phyloP scores from a whole-genome alignment of 2,888 invertebrate species.

The Venusia cambrica region DNA sequence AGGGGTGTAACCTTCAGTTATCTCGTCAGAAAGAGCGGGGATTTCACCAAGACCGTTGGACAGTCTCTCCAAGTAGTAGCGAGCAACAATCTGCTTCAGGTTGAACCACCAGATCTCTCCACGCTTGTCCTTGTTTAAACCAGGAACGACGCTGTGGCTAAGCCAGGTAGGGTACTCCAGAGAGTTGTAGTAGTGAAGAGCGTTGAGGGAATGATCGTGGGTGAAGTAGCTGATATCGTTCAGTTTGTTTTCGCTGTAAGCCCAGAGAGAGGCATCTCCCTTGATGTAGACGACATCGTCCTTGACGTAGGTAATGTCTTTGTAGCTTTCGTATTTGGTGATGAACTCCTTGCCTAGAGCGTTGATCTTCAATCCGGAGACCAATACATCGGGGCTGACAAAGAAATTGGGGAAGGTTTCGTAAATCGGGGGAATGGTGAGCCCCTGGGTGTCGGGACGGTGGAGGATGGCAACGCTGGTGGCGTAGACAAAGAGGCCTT shows the following conservation, averaged over 20 bases:
- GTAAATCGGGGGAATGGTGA: conserved; percentile 85
- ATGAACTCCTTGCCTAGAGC: conserved; percentile 53
- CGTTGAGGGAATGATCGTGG: conserved; percentile 85
- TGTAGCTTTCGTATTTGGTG: conserved; percentile 50
- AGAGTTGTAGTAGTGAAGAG: conserved; percentile 83
- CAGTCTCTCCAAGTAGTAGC: conserved; percentile 88
- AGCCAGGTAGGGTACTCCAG: conserved; percentile 84
- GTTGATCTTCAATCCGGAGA: conserved; percentile 82
- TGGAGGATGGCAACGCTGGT: conserved; percentile 83
- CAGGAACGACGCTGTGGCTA: conserved; percentile 74
- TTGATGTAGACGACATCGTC: conserved; percentile 76
- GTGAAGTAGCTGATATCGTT: conserved; percentile 83
- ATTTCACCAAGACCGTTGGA: conserved; percentile 85
- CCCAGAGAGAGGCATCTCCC: conserved; percentile 83
- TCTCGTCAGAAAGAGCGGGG: conserved; percentile 68
- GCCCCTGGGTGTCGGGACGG: conserved; percentile 82
- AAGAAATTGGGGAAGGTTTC: conserved; percentile 88
- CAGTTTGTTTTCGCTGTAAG: conserved; percentile 78
- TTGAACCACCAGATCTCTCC: conserved; percentile 32
- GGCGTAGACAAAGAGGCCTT: conserved; percentile 85
- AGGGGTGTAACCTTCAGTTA: conserved; percentile 83
- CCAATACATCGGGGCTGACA: conserved; percentile 84
- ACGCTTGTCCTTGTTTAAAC: conserved; percentile 39
- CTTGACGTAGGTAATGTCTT: conserved; percentile 52
- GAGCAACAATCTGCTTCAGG: conserved; percentile 85